Conservation (phyloP, 1,140 invertebrate genomes). For the Ceratosolen solmsi region DNA sequence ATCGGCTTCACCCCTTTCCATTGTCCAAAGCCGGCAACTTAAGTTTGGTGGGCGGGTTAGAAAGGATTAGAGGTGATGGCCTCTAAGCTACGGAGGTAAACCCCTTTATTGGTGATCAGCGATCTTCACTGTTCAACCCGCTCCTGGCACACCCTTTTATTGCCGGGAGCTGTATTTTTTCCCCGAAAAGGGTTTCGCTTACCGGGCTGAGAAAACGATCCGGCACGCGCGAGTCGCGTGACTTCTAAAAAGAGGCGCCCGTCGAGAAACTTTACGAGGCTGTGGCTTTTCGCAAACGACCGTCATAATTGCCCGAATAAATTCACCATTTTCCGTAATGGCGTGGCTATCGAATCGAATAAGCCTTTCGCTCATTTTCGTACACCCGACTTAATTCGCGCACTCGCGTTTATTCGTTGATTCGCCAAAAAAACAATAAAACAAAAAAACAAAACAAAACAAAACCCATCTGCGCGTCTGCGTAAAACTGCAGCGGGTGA, state of each 20-base stretch:
- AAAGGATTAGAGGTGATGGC: conserved; percentile 65
- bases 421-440: too few relatives aligned
- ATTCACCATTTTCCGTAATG: too few relatives aligned
- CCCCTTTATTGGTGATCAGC: conserved; percentile 71
- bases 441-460: too few relatives aligned
- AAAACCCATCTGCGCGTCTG: too few relatives aligned
- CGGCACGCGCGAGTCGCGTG: conserved; percentile 64
- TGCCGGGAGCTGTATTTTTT: conserved; percentile 63
- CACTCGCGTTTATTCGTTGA: too few relatives aligned
- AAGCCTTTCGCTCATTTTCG: neutral
- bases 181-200: conserved; percentile 56
- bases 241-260: conserved; percentile 30
- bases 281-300: conserved; percentile 12
- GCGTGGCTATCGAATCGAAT: neutral
- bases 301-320: neutral
- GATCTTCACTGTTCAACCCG: conserved; percentile 66
- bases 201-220: conserved; percentile 52
- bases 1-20: conserved; percentile 60
- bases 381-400: too few relatives aligned
- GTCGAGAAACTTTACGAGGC: conserved; percentile 32
- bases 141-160: conserved; percentile 63
- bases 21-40: conserved; percentile 51
- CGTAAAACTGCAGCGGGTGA: too few relatives aligned
- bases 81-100: conserved; percentile 56
- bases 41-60: conserved; percentile 59